Evolutionary conservation across 2,797 vertebrate species (phyloP), one percentile per base, ranked within the genome.

Genomic region (Phataginus tricuspis): DNA sequence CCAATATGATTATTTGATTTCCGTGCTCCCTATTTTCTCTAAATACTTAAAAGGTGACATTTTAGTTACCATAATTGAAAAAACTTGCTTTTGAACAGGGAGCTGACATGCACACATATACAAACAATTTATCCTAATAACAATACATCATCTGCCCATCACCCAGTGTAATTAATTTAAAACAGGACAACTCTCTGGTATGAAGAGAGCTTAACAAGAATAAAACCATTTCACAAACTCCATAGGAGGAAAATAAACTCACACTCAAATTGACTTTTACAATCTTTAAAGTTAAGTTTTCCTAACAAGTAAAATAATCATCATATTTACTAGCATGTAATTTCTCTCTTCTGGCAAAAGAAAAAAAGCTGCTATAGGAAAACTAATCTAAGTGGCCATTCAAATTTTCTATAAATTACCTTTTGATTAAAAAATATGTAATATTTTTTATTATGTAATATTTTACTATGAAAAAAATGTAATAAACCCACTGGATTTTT

Each of bases 111-210:
- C 8, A 91, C 29, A 90, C 37, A 34, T 59, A 89, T 49, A 80
- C 15, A 75, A 86, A 95, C 13, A 94, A 39, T 15, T 89, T 74
- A 82, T 29, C 42, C 25, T 78, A 84, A 75, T 14, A 88, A 49
- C 51, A 78, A 90, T 29, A 68, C 4, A 74, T 92, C 59, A 94
- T 63, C 39, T 93, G 84, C 42, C 77, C 25, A 87, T 74, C 37
- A 87, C 16, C 80, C 91, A 95, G 55, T 27, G 37, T 37, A 95
- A 84, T 79, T 91, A 84, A 82, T 80, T 90, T 91, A 94, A 97
- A 93, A 95, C 59, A 94, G 13, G 66, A 84, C 37, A 93, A 90
- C 34, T 7, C 37, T 95, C 45, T 68, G 61, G 8, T 34, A 83
- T 93, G 75, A 83, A 91, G 2, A 90, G 51, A 90, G 34, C 55